These are phyloP conservation scores for silkworm (Bombyx mori) DNA, from an alignment of 1,140 invertebrate species.

Conservation along the genomic window ASM3026992v2 NC_085124.1:3293001-3293500, in stretches of 20 bases:
- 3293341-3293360: conserved; percentile 97
- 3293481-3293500: conserved; percentile 99
- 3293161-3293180: no score
- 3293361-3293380: conserved; percentile 95
- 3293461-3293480: conserved; percentile 98
- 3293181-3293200: no score
- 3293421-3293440: conserved; percentile 98
- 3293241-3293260: conserved; percentile 22
- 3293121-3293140: no score
- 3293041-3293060: no score
- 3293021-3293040: no score
- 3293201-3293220: no score
- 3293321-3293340: conserved; percentile 98
- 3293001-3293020: no score
- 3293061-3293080: no score
- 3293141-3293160: no score
- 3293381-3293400: conserved; percentile 91
- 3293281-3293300: conserved; percentile 99
- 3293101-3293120: no score
- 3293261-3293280: conserved; percentile 96
- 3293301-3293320: conserved; percentile 98
- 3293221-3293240: no score
- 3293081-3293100: no score
- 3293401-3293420: conserved; percentile 95
- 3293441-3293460: conserved; percentile 98